Conservation (phyloP, 1,140 invertebrate species). For the Mactra quadrangularis region DNA sequence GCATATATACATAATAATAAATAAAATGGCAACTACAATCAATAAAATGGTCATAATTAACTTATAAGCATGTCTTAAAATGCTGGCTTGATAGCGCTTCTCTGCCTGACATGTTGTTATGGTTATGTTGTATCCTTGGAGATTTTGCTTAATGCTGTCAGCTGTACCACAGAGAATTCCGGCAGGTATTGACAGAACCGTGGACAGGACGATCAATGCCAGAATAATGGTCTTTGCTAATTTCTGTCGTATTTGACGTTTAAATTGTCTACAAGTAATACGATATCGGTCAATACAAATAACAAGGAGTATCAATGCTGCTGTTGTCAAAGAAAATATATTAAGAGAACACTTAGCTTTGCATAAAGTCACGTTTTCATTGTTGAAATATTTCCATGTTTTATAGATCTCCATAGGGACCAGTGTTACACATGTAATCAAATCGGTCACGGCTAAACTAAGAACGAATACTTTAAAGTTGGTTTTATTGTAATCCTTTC, state of each 20-base stretch:
- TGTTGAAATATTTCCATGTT: not conserved
- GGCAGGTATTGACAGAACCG: constrained; percentile 16
- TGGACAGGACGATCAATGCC: not conserved
- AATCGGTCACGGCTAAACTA: constrained; percentile 7
- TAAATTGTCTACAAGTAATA: not conserved
- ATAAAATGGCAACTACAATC: not conserved
- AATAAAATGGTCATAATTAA: not conserved
- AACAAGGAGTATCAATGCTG: not conserved
- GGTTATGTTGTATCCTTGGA: constrained; percentile 2
- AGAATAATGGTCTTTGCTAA: not conserved
- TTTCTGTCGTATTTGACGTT: not conserved
- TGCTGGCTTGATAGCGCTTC: not conserved
- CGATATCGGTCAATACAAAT: constrained; percentile 28
- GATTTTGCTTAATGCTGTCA: not conserved
- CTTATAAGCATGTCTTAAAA: constrained; percentile 4
- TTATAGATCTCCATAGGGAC: constrained; percentile 12
- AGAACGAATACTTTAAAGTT: constrained; percentile 28
- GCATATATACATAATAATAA: constrained; percentile 21
- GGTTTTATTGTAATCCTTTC: not conserved
- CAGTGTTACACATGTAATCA: constrained; percentile 16
- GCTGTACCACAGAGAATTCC: constrained; percentile 4
- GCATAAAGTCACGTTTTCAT: not conserved
- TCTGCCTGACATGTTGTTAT: constrained; percentile 10
- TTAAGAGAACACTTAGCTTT: constrained; percentile 17
- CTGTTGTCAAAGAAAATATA: not conserved